These are phyloP conservation scores for Tupaia tana DNA, from an alignment of 2,113 vertebrate species.

Conservation along the genomic window DNA sequence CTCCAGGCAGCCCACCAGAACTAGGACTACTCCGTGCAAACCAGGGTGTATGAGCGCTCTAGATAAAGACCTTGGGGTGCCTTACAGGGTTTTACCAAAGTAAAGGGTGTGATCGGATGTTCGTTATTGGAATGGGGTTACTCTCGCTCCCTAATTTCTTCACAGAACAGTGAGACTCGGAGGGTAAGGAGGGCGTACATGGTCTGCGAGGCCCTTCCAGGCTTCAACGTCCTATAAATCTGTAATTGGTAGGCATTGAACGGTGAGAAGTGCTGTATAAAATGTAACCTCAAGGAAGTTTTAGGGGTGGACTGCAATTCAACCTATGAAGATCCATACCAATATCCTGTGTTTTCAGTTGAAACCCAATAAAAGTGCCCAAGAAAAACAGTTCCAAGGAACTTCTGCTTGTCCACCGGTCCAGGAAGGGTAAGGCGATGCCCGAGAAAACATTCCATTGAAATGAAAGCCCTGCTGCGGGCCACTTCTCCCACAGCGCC, in stretches of 20 bases:
- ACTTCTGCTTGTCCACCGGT: constrained; percentile 51
- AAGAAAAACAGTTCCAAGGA: constrained; percentile 76
- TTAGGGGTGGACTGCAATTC: constrained; percentile 54
- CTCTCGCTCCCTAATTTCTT: not conserved
- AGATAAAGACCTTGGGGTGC: not conserved
- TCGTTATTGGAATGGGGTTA: not conserved
- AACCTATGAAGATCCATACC: constrained; percentile 51
- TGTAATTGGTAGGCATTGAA: not conserved
- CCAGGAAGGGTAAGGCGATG: constrained; percentile 70
- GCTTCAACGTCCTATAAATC: not conserved
- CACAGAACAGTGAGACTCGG: not conserved
- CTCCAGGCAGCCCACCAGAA: not conserved
- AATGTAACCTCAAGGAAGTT: constrained; percentile 39
- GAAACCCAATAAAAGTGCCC: constrained; percentile 71
- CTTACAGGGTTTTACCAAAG: not conserved
- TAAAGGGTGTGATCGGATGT: not conserved
- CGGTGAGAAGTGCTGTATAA: constrained; percentile 24
- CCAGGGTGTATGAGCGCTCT: not conserved
- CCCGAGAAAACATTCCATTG: constrained; percentile 77
- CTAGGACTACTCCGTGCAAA: not conserved
- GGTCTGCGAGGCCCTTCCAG: not conserved
- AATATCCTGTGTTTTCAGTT: constrained; percentile 77
- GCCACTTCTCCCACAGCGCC: not conserved
- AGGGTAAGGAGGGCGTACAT: not conserved
- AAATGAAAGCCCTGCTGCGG: constrained; percentile 62